A percentile compares a stretch with the other conserved stretches of the same genome.
Conservation (phyloP, 2,113 vertebrate genomes). For the Odobenus rosmarus region DNA sequence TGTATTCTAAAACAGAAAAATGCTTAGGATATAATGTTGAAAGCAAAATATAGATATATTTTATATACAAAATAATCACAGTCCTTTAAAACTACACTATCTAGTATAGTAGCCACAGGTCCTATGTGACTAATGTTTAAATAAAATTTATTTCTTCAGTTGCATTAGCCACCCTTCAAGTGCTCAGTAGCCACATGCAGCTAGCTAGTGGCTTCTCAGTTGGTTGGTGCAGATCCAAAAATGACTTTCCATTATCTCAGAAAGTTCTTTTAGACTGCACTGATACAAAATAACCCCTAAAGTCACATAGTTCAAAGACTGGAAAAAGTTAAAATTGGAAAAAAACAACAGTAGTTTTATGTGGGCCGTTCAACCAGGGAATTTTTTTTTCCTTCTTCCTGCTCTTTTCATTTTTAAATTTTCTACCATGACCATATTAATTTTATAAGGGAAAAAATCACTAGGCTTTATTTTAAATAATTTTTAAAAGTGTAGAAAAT, state of each 20-base stretch:
- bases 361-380: background rate
- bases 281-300: background rate
- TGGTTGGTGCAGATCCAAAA: background rate
- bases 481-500: background rate
- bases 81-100: background rate
- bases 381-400: background rate
- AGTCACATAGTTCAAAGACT: background rate
- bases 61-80: background rate
- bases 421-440: background rate
- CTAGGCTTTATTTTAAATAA: background rate
- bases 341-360: background rate
- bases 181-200: background rate
- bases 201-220: background rate
- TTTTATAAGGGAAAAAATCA: background rate
- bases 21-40: background rate
- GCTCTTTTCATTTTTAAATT: background rate
- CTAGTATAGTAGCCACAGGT: background rate
- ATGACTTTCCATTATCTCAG: background rate
- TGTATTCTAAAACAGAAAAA: slow-evolving; percentile 8
- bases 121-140: background rate
- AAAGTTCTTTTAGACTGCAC: background rate
- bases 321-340: background rate
- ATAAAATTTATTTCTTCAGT: background rate
- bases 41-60: background rate
- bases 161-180: background rate